Evolutionary conservation across 2,113 vertebrate genomes (phyloP), one percentile per base, ranked within the genome.

Genomic region (Ptilorrhoa leucosticta): DNA sequence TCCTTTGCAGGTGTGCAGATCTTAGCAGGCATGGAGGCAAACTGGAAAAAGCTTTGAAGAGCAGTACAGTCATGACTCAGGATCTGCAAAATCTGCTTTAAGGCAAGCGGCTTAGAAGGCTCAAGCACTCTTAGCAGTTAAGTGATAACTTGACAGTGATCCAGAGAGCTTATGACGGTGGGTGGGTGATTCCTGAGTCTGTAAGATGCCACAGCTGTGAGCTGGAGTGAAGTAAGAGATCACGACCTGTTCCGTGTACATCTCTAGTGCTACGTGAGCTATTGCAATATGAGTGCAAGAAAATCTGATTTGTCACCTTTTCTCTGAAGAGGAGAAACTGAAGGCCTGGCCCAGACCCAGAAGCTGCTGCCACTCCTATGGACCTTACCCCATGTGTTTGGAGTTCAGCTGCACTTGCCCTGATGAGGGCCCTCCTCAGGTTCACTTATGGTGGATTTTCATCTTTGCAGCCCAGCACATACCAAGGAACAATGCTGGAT

Each of bases 71-170:
- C 68, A 60, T 5, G 20, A 83, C 24, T 86, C 28, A 60, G 51
- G 87, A 64, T 58, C 72, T 83, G 27, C 60, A 92, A 94, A 89
- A 95, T 92, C 78, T 58, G 35, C 81, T 84, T 69, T 82, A 57
- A 89, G 58, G 60, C 57, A 54, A 89, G 89, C 2, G 0, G 89
- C 53, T 96, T 91, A 94, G 63, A 82, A 94, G 78, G 81, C 65
- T 96, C 31, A 90, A 89, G 40, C 23, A 53, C 0, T 5, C 77
- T 93, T 78, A 94, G 86, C 4, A 5, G 27, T 87, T 82, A 75
- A 94, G 83, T 50, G 51, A 60, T 72, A 64, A 84, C 56, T 65
- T 96, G 91, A 53, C 87, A 91, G 69, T 47, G 73, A 60, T 94
- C 80, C 39, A 77, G 82, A 76, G 93, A 79, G 57, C 73, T 94